phyloP scores from a whole-genome alignment of 2,113 vertebrate species.

The Maccullochella peelii region DNA sequence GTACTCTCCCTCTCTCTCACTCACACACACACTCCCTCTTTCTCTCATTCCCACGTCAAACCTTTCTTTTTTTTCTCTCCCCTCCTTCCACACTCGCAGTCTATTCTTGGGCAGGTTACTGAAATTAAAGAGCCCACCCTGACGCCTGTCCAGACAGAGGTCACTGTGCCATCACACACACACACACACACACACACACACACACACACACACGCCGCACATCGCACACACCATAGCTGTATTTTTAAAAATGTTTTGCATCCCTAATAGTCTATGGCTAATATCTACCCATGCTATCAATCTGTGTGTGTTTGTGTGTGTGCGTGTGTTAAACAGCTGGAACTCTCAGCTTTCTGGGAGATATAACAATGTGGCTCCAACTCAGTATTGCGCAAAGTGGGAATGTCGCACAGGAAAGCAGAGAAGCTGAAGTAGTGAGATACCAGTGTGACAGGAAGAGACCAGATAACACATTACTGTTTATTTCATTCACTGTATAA shows the following conservation, averaged over 20 bases:
- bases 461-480: slow-evolving; percentile 4
- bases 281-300: no score
- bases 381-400: slow-evolving; percentile 45
- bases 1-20: slow-evolving; percentile 56
- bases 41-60: slow-evolving; percentile 17
- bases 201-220: slow-evolving; percentile 11
- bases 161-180: slow-evolving; percentile 53
- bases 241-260: background rate
- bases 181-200: slow-evolving; percentile 14
- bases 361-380: slow-evolving; percentile 37
- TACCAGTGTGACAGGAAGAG: background rate
- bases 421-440: background rate
- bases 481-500: slow-evolving; percentile 19
- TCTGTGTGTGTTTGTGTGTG: no score
- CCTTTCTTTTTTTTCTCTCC: slow-evolving; percentile 36
- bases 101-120: slow-evolving; percentile 79
- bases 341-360: slow-evolving; percentile 37
- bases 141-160: slow-evolving; percentile 60
- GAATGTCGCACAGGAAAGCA: slow-evolving; percentile 2
- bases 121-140: slow-evolving; percentile 83
- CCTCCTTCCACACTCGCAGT: slow-evolving; percentile 54
- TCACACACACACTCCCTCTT: slow-evolving; percentile 36
- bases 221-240: background rate
- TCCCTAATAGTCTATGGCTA: background rate
- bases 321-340: slow-evolving; percentile 48